Percentiles rank a stretch among this genome's conserved stretches.
Evolutionary conservation across 2,888 invertebrate species (phyloP).

Genomic region (Bugula neritina): DNA sequence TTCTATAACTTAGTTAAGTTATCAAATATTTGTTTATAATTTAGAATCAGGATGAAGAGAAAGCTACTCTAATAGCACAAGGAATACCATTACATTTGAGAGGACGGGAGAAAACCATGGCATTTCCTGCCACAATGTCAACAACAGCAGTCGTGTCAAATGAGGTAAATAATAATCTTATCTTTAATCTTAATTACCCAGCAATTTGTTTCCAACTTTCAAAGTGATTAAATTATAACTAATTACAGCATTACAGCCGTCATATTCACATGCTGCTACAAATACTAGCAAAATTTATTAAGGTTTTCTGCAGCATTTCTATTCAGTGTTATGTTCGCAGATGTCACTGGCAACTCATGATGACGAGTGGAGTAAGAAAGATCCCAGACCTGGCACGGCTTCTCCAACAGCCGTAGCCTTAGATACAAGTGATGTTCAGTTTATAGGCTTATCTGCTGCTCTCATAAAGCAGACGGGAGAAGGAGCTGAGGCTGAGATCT

Average conservation of each 20-base stretch:
- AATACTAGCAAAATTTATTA: no score
- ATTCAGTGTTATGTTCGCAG: no score
- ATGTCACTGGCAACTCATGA: background rate
- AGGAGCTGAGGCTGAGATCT: slow-evolving; percentile 35
- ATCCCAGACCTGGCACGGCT: background rate
- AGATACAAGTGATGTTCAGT: background rate
- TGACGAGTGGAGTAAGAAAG: background rate
- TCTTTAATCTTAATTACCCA: no score
- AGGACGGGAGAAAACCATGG: background rate
- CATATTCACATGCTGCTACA: no score
- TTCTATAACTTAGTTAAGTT: no score
- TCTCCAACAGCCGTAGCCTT: background rate
- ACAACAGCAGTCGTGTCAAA: background rate
- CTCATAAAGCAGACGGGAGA: slow-evolving; percentile 13
- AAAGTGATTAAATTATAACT: no score
- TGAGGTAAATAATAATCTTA: no score
- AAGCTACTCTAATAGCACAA: slow-evolving; percentile 19
- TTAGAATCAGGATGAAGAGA: slow-evolving; percentile 10
- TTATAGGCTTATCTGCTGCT: background rate
- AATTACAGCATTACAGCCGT: no score
- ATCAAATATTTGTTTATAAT: no score
- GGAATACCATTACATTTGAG: slow-evolving; percentile 17
- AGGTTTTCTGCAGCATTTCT: no score
- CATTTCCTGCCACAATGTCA: background rate
- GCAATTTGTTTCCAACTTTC: no score